phyloP scores from a whole-genome alignment of 2,113 vertebrate genomes.

The Hucho hucho region DNA sequence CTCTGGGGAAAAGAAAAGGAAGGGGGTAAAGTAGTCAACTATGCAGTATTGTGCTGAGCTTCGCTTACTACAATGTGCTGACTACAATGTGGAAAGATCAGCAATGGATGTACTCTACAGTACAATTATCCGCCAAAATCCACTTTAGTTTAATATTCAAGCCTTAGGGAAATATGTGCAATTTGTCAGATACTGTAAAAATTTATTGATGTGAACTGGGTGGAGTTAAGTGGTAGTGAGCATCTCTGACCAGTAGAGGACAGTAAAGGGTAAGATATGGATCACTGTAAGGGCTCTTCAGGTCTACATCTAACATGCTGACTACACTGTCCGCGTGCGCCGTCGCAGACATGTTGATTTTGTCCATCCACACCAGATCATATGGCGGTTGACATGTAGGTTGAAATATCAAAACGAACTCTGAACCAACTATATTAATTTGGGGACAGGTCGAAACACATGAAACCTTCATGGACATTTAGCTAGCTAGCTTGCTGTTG shows the following conservation, averaged over 20 bases:
- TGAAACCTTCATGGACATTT: too few species aligned
- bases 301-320: slow-evolving; percentile 24
- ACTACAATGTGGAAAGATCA: not conserved
- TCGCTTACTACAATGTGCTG: not conserved
- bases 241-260: slow-evolving; percentile 59
- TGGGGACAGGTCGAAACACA: too few species aligned
- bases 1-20: slow-evolving; percentile 67
- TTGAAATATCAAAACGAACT: too few species aligned
- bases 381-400: too few species aligned
- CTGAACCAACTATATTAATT: too few species aligned
- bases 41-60: not conserved
- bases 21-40: not conserved
- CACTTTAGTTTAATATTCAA: not conserved
- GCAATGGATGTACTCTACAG: not conserved
- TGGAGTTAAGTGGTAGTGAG: slow-evolving; percentile 19
- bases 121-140: too few species aligned
- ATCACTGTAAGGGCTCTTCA: not conserved
- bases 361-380: too few species aligned
- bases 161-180: too few species aligned
- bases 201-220: not conserved
- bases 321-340: too few species aligned
- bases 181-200: too few species aligned
- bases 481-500: too few species aligned
- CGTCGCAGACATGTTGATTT: too few species aligned
- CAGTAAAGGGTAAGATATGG: slow-evolving; percentile 50